A percentile compares a stretch with the other conserved stretches of the same genome.
These are phyloP conservation scores for Augochlora pura DNA, from an alignment of 1,140 invertebrate genomes.

Conservation along the genomic window DNA sequence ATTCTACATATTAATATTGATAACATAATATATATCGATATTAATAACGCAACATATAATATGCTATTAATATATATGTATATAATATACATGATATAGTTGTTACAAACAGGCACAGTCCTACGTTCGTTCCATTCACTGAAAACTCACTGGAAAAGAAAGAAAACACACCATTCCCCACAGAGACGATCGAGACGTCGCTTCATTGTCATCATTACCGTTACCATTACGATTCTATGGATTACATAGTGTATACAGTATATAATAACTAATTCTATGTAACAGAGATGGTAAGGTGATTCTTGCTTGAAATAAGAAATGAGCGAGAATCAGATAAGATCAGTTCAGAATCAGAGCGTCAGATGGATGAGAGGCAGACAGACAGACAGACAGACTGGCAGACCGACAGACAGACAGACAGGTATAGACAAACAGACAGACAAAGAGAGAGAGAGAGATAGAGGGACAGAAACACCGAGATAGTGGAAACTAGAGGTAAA, in stretches of 20 bases:
- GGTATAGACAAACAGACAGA: too few relatives aligned
- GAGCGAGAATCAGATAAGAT: conserved; percentile 59
- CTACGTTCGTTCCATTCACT: conserved; percentile 56
- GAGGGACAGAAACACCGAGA: conserved; percentile 62
- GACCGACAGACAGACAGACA: too few relatives aligned
- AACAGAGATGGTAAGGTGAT: conserved; percentile 28
- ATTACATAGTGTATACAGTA: background rate
- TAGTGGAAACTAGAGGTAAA: conserved; percentile 55
- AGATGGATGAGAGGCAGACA: conserved; percentile 58
- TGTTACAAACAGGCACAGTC: conserved; percentile 30
- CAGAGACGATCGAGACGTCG: background rate
- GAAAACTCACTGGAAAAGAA: conserved; percentile 42
- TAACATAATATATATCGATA: too few relatives aligned
- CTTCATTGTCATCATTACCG: background rate
- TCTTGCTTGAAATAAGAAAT: conserved; percentile 58
- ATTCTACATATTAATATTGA: too few relatives aligned
- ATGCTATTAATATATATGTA: too few relatives aligned
- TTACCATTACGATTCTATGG: background rate
- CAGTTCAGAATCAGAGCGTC: conserved; percentile 49
- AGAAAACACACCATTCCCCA: conserved; percentile 27
- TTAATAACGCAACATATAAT: too few relatives aligned
- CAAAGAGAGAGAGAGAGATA: too few relatives aligned
- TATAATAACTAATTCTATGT: conserved; percentile 41
- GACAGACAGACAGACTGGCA: conserved; percentile 50
- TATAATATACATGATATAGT: too few relatives aligned